Evolutionary conservation across 1,140 invertebrate genomes (phyloP).

Genomic region (Acyrthosiphon pisum): DNA sequence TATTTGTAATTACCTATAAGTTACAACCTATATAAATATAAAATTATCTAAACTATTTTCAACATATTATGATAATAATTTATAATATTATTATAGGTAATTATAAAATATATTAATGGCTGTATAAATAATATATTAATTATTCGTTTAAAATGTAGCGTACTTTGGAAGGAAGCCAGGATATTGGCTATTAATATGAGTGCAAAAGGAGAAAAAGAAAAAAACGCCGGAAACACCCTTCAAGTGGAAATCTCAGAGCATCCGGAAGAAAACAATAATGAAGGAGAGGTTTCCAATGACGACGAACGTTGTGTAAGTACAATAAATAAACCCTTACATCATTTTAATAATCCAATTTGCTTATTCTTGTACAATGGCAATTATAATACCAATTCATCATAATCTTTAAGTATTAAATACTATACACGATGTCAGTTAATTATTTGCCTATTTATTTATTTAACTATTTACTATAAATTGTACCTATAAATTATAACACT

Average conservation of each 20-base stretch:
- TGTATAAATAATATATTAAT: no score
- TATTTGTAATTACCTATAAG: no score
- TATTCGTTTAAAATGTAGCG: no score
- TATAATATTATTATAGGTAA: no score
- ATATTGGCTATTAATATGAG: neutral
- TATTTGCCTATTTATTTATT: neutral
- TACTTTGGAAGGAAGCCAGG: no score
- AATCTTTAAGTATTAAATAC: neutral
- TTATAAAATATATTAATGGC: no score
- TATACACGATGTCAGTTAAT: neutral
- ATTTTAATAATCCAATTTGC: neutral
- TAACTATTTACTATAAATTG: neutral
- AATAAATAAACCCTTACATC: neutral
- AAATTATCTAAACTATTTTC: neutral
- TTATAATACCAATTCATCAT: no score
- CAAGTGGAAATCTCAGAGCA: neutral
- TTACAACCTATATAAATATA: neutral
- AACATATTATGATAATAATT: neutral
- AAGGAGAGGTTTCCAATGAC: neutral
- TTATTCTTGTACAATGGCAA: neutral
- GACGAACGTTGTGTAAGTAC: neutral
- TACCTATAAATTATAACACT: no score
- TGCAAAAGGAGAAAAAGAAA: conserved; percentile 7
- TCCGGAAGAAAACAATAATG: conserved; percentile 7
- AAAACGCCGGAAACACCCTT: neutral